Conservation (phyloP, 2,797 vertebrate species). For the Acipenser oxyrinchus region DNA sequence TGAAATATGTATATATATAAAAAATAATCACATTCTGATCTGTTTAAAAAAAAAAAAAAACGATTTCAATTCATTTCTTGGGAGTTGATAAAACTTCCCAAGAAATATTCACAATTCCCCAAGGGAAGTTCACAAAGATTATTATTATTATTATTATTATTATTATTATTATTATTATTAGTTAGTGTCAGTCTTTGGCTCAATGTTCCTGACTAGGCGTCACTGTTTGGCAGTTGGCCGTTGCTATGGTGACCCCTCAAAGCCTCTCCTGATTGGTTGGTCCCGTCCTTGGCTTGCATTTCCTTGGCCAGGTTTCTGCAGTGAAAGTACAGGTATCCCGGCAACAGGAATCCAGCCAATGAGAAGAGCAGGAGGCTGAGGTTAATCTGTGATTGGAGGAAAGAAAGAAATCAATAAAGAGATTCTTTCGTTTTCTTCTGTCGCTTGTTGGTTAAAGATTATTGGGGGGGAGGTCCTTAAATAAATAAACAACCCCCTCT, state of each 20-base stretch:
- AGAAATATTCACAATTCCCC: no score
- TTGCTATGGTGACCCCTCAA: constrained; percentile 42
- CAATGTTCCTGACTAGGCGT: constrained; percentile 35
- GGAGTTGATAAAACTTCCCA: no score
- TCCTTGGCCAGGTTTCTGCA: constrained; percentile 47
- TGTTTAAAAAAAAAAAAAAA: no score
- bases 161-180: neutral
- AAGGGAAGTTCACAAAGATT: no score
- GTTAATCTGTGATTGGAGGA: constrained; percentile 64
- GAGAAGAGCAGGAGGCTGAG: constrained; percentile 69
- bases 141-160: neutral
- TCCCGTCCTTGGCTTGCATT: constrained; percentile 43
- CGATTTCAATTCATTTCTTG: no score
- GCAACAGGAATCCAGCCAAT: constrained; percentile 72
- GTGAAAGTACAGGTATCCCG: constrained; percentile 72
- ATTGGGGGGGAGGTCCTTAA: no score
- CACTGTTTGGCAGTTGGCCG: constrained; percentile 23
- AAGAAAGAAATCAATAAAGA: neutral
- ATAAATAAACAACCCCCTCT: no score
- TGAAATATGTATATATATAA: no score
- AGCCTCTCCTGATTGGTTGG: constrained; percentile 41
- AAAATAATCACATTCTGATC: no score
- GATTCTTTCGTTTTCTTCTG: no score
- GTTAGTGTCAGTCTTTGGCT: neutral
- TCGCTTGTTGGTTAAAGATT: neutral